Conservation (phyloP, 2,797 vertebrate species). For the Eupleurogrammus muticus region DNA sequence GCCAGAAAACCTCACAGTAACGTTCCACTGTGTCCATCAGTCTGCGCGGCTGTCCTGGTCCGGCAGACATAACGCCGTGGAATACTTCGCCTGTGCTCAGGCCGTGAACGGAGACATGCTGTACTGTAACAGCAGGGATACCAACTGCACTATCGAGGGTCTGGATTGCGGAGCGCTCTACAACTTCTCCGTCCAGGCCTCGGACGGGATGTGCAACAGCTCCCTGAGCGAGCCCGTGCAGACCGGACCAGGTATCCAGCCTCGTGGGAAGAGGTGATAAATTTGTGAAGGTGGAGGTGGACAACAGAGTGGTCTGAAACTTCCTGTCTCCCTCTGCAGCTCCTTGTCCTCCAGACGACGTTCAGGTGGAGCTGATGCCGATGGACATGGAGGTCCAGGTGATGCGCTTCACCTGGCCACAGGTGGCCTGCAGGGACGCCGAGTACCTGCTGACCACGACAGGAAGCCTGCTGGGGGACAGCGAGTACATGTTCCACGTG, state of each 20-base stretch:
- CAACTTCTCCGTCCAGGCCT: slow-evolving; percentile 82
- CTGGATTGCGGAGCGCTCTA: slow-evolving; percentile 79
- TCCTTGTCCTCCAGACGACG: slow-evolving; percentile 79
- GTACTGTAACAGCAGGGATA: slow-evolving; percentile 66
- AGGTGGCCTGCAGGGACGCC: slow-evolving; percentile 60
- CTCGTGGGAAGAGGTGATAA: not conserved
- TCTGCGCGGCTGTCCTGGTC: slow-evolving; percentile 81
- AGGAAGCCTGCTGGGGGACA: slow-evolving; percentile 75
- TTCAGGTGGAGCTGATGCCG: slow-evolving; percentile 65
- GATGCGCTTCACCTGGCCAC: slow-evolving; percentile 75
- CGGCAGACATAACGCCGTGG: slow-evolving; percentile 43
- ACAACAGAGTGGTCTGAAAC: not conserved
- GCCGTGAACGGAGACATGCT: slow-evolving; percentile 55
- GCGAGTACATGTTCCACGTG: slow-evolving; percentile 66
- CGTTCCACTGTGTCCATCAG: slow-evolving; percentile 68
- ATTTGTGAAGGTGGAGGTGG: no score
- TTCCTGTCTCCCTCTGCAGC: slow-evolving; percentile 56
- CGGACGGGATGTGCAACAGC: slow-evolving; percentile 81
- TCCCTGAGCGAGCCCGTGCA: slow-evolving; percentile 68
- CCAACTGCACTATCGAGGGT: slow-evolving; percentile 71
- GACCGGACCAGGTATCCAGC: slow-evolving; percentile 77
- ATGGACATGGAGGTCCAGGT: slow-evolving; percentile 64
- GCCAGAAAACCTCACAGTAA: slow-evolving; percentile 68
- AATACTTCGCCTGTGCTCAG: slow-evolving; percentile 76
- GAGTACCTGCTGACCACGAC: slow-evolving; percentile 75